These are phyloP conservation scores for Vanacampus margaritifer DNA, from an alignment of 2,113 vertebrate genomes.

Conservation along the genomic window DNA sequence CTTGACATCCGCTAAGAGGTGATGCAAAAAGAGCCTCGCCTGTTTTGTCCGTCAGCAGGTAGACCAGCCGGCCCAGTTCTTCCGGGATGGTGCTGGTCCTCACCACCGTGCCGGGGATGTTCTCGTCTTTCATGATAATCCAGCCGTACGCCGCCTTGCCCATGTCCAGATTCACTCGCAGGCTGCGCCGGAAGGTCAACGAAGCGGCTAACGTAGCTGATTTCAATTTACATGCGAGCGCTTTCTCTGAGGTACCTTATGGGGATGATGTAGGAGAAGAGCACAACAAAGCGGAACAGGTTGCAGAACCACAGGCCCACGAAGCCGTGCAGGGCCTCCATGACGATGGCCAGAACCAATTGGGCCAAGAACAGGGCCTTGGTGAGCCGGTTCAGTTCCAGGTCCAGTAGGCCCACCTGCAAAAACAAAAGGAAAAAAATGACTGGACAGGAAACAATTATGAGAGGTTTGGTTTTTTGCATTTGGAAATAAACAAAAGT, in stretches of 20 bases:
- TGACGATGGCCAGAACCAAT: conserved; percentile 86
- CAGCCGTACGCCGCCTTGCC: conserved; percentile 95
- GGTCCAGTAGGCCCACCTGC: conserved; percentile 90
- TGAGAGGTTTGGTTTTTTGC: background rate
- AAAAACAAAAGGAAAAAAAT: conserved; percentile 1
- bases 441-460: background rate
- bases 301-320: conserved; percentile 92
- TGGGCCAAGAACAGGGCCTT: conserved; percentile 95
- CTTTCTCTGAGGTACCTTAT: conserved; percentile 82
- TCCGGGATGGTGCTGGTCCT: conserved; percentile 98
- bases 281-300: conserved; percentile 91
- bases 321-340: conserved; percentile 95
- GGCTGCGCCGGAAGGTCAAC: conserved; percentile 62
- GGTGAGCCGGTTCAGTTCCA: conserved; percentile 93
- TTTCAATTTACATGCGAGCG: too few species aligned
- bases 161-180: conserved; percentile 98
- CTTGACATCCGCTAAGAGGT: conserved; percentile 29
- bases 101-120: conserved; percentile 94
- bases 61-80: conserved; percentile 91
- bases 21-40: conserved; percentile 64
- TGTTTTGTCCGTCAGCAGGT: conserved; percentile 96
- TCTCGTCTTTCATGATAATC: conserved; percentile 97
- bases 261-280: conserved; percentile 98
- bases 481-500: background rate
- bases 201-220: background rate